Base-by-base conservation (phyloP, 2,113 vertebrate species). In the Percina caprodes region DNA sequence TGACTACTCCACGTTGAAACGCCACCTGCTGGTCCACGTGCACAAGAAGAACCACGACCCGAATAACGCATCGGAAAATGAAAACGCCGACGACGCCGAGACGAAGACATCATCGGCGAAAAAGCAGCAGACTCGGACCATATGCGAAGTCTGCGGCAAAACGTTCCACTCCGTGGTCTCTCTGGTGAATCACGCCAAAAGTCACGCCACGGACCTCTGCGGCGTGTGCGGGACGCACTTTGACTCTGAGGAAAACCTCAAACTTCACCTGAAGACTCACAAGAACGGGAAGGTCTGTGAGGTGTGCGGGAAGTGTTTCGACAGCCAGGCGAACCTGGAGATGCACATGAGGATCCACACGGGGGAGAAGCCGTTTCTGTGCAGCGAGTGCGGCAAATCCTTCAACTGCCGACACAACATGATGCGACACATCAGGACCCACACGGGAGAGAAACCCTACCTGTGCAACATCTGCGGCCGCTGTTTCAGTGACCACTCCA, bases 361-460 rank as follows among this genome's bases (percentile, higher is more conserved):
- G 8, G 90, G 88, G 2, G 88, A 92, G 62, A 92, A 89, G 49
- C 93, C 90, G 0, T 94, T 91, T 12, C 63, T 52, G 4, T 94
- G 91, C 85, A 81, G 67, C 11, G 80, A 91, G 65, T 92, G 86
- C 46, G 92, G 87, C 0, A 88, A 89, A 0, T 92, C 90, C 69
- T 93, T 93, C 86, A 93, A 91, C 86, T 90, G 85, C 11, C 42
- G 82, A 1, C 89, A 92, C 66, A 92, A 94, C 75, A 88, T 94
- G 88, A 82, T 80, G 69, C 91, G 92, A 1, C 92, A 94, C 58
- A 66, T 86, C 52, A 33, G 90, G 76, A 90, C 73, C 2, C 92
- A 77, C 88, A 92, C 87, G 1, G 88, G 90, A 0, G 90, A 89
- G 63, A 89, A 88, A 42, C 90, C 90, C 1, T 90, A 83, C 52